Evolutionary conservation across 2,113 vertebrate genomes (phyloP).

Genomic region (Lepus timidus): DNA sequence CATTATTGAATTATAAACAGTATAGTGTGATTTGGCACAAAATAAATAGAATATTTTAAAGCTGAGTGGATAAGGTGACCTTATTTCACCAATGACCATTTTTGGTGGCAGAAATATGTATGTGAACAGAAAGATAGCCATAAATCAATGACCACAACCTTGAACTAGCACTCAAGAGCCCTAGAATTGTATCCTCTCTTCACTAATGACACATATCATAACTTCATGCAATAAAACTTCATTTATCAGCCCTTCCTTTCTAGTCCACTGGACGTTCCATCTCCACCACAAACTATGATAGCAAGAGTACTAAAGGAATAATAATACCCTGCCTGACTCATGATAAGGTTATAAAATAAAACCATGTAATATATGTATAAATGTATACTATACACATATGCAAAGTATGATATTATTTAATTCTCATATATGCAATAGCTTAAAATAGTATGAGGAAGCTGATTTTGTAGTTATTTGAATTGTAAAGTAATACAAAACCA

Average conservation of each 20-base stretch:
- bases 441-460: neutral
- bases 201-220: constrained; percentile 47
- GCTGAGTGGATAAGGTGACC: neutral
- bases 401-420: neutral
- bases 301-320: constrained; percentile 4
- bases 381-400: neutral
- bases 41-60: constrained; percentile 33
- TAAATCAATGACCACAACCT: constrained; percentile 40
- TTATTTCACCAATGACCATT: constrained; percentile 7
- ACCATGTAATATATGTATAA: neutral
- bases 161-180: constrained; percentile 62
- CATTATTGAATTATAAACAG: constrained; percentile 6
- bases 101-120: constrained; percentile 22
- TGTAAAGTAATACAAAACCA: neutral
- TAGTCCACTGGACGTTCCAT: neutral
- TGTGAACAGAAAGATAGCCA: constrained; percentile 46
- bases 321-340: neutral
- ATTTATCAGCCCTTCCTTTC: constrained; percentile 51
- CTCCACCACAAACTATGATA: neutral
- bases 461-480: constrained; percentile 52
- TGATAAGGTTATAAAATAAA: neutral
- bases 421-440: neutral
- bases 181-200: constrained; percentile 13
- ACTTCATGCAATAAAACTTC: constrained; percentile 53
- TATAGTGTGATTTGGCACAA: neutral